A percentile compares a stretch with the other conserved stretches of the same genome.
These are phyloP conservation scores for Orthonevra nobilis DNA, from an alignment of 2,888 invertebrate species.

Conservation along the genomic window DNA sequence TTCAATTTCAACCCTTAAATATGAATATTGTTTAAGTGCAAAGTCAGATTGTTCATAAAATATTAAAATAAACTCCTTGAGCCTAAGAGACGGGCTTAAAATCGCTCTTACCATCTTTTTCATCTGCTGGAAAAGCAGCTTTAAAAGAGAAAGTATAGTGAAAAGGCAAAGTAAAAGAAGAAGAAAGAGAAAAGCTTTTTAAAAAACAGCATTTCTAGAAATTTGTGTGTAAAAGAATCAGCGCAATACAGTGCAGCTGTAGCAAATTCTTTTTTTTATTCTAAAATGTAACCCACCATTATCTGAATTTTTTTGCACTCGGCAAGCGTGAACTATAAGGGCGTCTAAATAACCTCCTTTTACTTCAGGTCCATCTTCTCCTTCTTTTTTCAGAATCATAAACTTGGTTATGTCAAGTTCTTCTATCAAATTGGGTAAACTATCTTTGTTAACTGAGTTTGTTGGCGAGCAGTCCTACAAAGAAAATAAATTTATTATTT, in stretches of 20 bases:
- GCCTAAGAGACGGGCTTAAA: slow-evolving; percentile 26
- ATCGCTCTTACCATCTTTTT: slow-evolving; percentile 67
- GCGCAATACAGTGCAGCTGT: neutral
- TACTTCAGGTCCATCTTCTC: slow-evolving; percentile 94
- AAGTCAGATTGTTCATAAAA: slow-evolving; percentile 21
- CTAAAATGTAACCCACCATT: slow-evolving; percentile 76
- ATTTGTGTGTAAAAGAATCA: slow-evolving; percentile 3
- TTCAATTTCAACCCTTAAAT: no score
- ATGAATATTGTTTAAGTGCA: slow-evolving; percentile 18
- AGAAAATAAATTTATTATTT: neutral
- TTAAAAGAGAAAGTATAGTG: slow-evolving; percentile 63
- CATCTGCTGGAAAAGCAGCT: slow-evolving; percentile 64
- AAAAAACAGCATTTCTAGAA: slow-evolving; percentile 35
- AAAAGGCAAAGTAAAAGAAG: slow-evolving; percentile 46
- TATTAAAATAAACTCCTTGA: slow-evolving; percentile 35
- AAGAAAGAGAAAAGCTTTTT: slow-evolving; percentile 58
- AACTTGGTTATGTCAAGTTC: slow-evolving; percentile 90
- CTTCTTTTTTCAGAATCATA: slow-evolving; percentile 88
- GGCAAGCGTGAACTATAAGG: slow-evolving; percentile 96
- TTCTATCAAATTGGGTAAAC: slow-evolving; percentile 84
- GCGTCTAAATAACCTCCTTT: slow-evolving; percentile 97
- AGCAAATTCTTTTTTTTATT: neutral
- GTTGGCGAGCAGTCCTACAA: slow-evolving; percentile 71
- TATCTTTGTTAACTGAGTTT: slow-evolving; percentile 72
- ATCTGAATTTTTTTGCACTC: slow-evolving; percentile 87